phyloP scores from a whole-genome alignment of 2,888 invertebrate species.

The Bembecia ichneumoniformis region DNA sequence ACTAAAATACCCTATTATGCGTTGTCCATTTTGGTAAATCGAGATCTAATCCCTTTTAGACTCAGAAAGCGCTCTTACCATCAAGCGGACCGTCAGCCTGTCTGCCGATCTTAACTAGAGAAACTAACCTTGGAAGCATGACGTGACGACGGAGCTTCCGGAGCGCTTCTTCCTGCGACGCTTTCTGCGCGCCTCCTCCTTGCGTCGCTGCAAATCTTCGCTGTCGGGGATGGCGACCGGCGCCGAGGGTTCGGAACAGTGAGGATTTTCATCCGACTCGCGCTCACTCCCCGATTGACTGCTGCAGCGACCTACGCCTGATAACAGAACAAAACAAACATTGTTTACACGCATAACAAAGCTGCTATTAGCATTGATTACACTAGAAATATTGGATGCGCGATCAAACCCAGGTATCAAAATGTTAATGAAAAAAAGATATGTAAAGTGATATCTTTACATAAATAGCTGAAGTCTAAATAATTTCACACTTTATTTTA shows the following conservation, averaged over 20 bases:
- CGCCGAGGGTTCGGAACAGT: slow-evolving; percentile 63
- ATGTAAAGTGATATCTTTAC: no score
- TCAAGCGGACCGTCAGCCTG: no score
- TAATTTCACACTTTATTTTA: no score
- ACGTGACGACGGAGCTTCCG: slow-evolving; percentile 88
- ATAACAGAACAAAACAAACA: slow-evolving; percentile 12
- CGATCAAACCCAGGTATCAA: no score
- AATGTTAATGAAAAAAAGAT: no score
- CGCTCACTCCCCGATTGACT: slow-evolving; percentile 72
- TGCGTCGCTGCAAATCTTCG: slow-evolving; percentile 80
- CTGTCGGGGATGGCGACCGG: slow-evolving; percentile 74
- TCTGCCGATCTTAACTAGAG: no score
- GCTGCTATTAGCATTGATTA: slow-evolving; percentile 1
- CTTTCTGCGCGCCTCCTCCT: slow-evolving; percentile 90
- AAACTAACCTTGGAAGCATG: slow-evolving; percentile 86
- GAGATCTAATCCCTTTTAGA: no score
- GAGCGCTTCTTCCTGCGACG: slow-evolving; percentile 92
- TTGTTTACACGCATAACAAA: slow-evolving; percentile 4
- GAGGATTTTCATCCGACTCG: slow-evolving; percentile 54
- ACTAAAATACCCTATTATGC: no score
- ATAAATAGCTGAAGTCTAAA: no score
- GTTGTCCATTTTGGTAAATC: no score
- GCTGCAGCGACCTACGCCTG: slow-evolving; percentile 68
- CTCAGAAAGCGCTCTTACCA: no score
- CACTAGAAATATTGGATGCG: not conserved